phyloP scores from a whole-genome alignment of 2,888 invertebrate genomes.

The Dichetophora obliterata region DNA sequence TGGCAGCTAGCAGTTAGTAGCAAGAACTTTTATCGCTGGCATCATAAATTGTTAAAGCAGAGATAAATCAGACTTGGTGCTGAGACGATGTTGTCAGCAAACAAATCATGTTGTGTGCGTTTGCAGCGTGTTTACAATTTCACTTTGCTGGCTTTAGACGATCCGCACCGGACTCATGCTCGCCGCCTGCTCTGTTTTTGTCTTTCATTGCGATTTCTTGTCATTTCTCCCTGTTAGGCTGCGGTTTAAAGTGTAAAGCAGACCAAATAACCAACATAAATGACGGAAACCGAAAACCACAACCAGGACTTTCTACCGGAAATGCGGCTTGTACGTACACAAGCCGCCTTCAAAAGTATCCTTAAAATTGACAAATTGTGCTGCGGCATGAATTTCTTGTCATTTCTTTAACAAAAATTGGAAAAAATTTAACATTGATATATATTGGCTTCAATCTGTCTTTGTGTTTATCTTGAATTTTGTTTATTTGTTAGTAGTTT shows the following conservation, averaged over 20 bases:
- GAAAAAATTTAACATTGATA: neutral
- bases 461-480: neutral
- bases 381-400: neutral
- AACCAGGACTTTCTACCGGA: neutral
- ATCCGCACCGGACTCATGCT: neutral
- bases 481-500: no score
- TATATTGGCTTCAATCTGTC: neutral
- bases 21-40: slow-evolving; percentile 37
- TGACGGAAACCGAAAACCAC: neutral
- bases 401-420: neutral
- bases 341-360: neutral
- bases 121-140: slow-evolving; percentile 12
- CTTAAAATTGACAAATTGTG: slow-evolving; percentile 21
- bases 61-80: slow-evolving; percentile 63
- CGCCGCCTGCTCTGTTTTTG: neutral
- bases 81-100: slow-evolving; percentile 47
- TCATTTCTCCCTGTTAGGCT: neutral
- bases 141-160: neutral
- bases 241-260: neutral
- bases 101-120: slow-evolving; percentile 47
- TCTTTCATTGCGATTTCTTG: neutral
- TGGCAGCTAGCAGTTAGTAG: neutral
- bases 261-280: neutral
- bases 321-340: neutral
- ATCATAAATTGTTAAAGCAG: slow-evolving; percentile 61